These are phyloP conservation scores for Adoxophyes honmai DNA, from an alignment of 1,140 invertebrate species.

Conservation along the genomic window DNA sequence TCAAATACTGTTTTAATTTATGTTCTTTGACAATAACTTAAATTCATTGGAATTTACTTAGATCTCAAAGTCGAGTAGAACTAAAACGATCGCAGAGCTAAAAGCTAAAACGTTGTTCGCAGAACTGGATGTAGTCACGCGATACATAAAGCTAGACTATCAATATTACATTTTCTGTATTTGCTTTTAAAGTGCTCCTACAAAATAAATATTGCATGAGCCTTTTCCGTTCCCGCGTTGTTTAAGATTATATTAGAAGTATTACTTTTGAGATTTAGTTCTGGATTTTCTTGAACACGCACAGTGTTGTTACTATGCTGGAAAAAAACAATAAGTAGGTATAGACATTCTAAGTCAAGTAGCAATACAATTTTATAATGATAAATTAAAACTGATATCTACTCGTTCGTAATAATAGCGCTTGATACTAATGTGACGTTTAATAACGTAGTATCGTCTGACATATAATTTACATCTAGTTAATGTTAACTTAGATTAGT, in stretches of 20 bases:
- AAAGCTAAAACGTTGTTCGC: slow-evolving; percentile 7
- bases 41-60: background rate
- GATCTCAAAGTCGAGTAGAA: background rate
- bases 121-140: slow-evolving; percentile 11
- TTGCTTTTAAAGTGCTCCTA: slow-evolving; percentile 5
- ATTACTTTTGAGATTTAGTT: background rate
- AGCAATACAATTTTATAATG: no score
- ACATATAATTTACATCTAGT: no score
- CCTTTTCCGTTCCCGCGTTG: background rate
- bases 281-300: background rate
- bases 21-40: no score
- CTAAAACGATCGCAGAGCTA: background rate
- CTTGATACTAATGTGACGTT: no score
- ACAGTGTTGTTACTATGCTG: no score
- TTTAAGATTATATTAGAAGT: background rate
- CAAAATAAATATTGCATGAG: slow-evolving; percentile 6
- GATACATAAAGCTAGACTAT: slow-evolving; percentile 2
- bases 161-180: slow-evolving; percentile 15
- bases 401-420: no score
- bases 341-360: no score
- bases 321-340: no score
- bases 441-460: no score
- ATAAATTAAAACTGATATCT: no score
- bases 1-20: no score
- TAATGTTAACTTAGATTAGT: no score